Percentiles rank a stretch among this genome's conserved stretches.
Conservation (phyloP, 2,113 vertebrate species). For the Tauraco erythrolophus region DNA sequence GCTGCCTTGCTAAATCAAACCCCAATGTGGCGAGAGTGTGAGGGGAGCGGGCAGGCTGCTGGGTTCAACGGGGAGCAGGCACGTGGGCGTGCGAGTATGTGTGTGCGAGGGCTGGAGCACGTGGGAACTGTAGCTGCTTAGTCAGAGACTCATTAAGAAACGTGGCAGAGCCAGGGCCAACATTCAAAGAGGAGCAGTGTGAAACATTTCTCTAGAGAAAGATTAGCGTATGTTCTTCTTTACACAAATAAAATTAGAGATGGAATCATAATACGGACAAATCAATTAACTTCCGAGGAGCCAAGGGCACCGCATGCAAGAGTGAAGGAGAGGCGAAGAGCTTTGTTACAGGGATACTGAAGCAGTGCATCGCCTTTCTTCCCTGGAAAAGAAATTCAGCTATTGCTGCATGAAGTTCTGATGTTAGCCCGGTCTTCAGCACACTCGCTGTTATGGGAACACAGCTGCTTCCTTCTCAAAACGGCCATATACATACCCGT, state of each 20-base stretch:
- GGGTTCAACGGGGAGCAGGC: not conserved
- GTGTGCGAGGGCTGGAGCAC: slow-evolving; percentile 32
- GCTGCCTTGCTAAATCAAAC: not conserved
- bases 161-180: not conserved
- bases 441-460: fast-evolving
- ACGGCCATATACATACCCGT: not conserved
- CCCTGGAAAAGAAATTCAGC: not conserved
- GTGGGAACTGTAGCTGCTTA: not conserved
- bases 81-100: not conserved
- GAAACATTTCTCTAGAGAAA: slow-evolving; percentile 47
- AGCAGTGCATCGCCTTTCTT: not conserved
- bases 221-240: slow-evolving; percentile 4
- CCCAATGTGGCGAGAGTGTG: fast-evolving
- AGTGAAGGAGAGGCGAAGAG: not conserved
- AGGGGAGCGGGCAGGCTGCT: not conserved
- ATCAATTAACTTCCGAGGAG: slow-evolving; percentile 59
- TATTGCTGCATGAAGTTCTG: not conserved
- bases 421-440: not conserved
- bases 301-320: slow-evolving; percentile 7
- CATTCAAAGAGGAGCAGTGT: not conserved
- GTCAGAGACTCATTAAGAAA: slow-evolving; percentile 35
- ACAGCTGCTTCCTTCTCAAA: not conserved
- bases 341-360: not conserved
- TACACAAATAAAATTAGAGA: slow-evolving; percentile 55
- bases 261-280: slow-evolving; percentile 28